Evolutionary conservation across 2,888 invertebrate genomes (phyloP).

Genomic region (Euzetes globulus): DNA sequence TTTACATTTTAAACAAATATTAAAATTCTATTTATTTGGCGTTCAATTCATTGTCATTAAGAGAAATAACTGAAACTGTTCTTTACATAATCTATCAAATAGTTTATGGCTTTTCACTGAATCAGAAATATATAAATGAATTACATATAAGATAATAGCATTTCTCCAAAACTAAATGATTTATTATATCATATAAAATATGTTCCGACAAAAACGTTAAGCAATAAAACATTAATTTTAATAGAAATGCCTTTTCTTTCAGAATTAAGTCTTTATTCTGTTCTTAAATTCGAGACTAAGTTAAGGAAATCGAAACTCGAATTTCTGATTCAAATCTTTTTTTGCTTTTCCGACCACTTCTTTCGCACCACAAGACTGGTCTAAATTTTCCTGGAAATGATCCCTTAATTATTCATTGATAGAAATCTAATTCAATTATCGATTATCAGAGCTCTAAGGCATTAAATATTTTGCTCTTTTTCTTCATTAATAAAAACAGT

Average conservation of each 20-base stretch:
- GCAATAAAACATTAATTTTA: no score
- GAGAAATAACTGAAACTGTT: neutral
- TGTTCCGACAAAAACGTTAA: no score
- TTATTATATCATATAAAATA: no score
- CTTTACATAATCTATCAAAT: no score
- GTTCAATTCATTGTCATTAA: constrained; percentile 2
- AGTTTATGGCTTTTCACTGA: no score
- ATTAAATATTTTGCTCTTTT: neutral
- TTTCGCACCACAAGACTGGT: neutral
- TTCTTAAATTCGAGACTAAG: neutral
- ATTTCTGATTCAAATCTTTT: neutral
- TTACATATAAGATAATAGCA: no score
- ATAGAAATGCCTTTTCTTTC: no score
- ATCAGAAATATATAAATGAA: no score
- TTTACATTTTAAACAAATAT: neutral
- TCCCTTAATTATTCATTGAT: neutral
- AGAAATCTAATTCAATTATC: neutral
- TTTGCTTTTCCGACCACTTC: neutral
- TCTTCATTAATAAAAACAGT: no score
- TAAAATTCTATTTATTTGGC: neutral
- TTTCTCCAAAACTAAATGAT: no score
- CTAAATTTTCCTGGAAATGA: neutral
- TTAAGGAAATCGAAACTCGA: neutral
- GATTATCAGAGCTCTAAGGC: neutral
- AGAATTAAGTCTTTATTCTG: no score